These are phyloP conservation scores for Luperina nickerlii DNA, from an alignment of 2,888 invertebrate species.

Conservation along the genomic window DNA sequence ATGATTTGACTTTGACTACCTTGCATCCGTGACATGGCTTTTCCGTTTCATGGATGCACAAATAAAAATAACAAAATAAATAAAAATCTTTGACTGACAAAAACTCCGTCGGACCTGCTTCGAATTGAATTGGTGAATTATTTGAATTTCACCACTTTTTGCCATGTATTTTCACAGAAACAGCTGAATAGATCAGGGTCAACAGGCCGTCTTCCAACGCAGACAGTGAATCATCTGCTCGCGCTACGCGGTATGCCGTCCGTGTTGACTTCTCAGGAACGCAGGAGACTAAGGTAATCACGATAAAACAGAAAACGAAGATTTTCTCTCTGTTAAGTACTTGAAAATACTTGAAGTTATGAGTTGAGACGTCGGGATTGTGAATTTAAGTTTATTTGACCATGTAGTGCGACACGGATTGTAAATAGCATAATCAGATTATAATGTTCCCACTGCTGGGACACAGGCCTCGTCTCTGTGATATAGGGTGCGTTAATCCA, in stretches of 20 bases:
- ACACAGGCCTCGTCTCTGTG: too few relatives aligned
- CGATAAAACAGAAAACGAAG: neutral
- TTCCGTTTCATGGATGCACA: too few relatives aligned
- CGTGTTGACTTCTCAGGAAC: conserved; percentile 81
- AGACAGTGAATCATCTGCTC: conserved; percentile 83
- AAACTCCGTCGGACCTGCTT: neutral
- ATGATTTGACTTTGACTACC: too few relatives aligned
- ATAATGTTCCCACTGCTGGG: too few relatives aligned
- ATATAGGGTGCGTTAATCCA: too few relatives aligned
- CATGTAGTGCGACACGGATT: neutral
- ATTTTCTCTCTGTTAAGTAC: too few relatives aligned
- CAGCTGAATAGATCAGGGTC: conserved; percentile 76
- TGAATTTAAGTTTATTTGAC: neutral
- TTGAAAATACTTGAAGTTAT: neutral
- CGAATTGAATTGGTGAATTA: neutral
- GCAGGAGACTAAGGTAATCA: conserved; percentile 74
- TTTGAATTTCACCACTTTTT: neutral
- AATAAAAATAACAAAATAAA: too few relatives aligned
- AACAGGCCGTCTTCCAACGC: conserved; percentile 78
- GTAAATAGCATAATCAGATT: neutral
- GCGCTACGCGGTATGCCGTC: conserved; percentile 83
- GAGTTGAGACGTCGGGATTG: neutral
- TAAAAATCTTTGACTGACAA: neutral
- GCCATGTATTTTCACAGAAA: conserved; percentile 74
- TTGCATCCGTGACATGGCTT: neutral